Base-by-base conservation (phyloP, 37 sponge, comb jelly and placozoan genomes). In the Axinella damicornis region DNA sequence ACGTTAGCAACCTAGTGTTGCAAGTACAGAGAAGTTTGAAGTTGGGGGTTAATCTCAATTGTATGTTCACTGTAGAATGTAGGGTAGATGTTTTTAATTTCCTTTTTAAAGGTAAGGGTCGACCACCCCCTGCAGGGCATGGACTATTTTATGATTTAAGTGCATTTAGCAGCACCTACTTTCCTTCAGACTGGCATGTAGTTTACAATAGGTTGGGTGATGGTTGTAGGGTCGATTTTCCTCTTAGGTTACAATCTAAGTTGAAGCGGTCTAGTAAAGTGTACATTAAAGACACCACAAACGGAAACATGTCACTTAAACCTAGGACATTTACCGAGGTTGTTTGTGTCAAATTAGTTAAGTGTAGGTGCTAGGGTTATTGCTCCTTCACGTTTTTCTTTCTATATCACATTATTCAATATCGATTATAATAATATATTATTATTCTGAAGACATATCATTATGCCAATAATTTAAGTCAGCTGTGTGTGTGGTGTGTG, bases 171-270 rank as follows among this genome's bases (percentile, higher is more conserved):
- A 34, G 39, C 34, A 36, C 57, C 21, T 70, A 71, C 83, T 82
- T 82, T 56, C 25, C 21, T 24, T 62, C 19, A n/a, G 71, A 72
- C 25, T 83, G 61, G 64, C 73, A 73, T 39, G 46, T 38, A 56
- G 61, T 72, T 39, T 58, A 83, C 37, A 40, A 83, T n/a, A n/a
- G n/a, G n/a, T n/a, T n/a, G n/a, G n/a, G n/a, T 40, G 73, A 83
- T 39, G 83, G 73, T 15, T 83, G 83, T 58, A 60, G 28, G 16
- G 30, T 83, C 71, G 83, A 73, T 25, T 83, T 83, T 73, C 83
- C 83, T 36, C n/a, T 83, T 32, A 39, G 70, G 25, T 58, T 82
- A 32, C 17, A 57, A n/a, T 71, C 73, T 56, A 69, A 28, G 24
- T 24, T 81, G 19, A 81, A 69, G 33, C 69, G 82, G 82, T 81